Evolutionary conservation across 1,140 invertebrate genomes (phyloP), one percentile per base, ranked within the genome.

Genomic region (Aphelinus certus): DNA sequence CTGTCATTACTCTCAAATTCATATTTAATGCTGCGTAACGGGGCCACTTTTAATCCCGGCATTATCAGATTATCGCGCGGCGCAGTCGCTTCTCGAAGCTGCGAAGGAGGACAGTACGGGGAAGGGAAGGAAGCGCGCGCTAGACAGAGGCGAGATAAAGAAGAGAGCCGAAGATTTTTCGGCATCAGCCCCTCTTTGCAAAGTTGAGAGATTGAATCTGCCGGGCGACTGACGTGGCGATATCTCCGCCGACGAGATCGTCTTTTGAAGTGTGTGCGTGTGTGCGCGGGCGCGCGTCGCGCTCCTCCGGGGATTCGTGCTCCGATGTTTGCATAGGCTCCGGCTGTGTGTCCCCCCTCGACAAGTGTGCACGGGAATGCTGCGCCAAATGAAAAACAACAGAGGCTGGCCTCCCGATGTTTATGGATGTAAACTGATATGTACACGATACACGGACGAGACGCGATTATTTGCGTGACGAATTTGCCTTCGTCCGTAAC

Each of bases 1-100:
- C 81, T 80, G 81, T 84, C 81, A 81, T 83, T 83, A 84, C 78
- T 61, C 70, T 26, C 76, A 82, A 82, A 84, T 84, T 79, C 81
- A 80, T 83, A 79, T 82, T 83, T 81, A 81, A 82, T 80, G 76
- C 78, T 69, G 26, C 45, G 73, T 71, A 73, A 69, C 78, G 71
- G 73, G 76, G 66, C 68, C 71, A 72, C 77, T 80, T 80, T 82
- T 80, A 81, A 80, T 79, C 76, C 77, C 67, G 62, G 75, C 76
- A 79, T 82, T 82, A 81, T 83, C 81, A 79, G 81, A 83, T 83
- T 81, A 83, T 81, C 80, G 77, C 77, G 65, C 77, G 51, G 26
- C 65, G n/a, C 42, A 51, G 55, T 57, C 71, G 10, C 71, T 55
- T 53, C n/a, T 48, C n/a, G 46, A 10, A 46, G 47, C 49, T 57